A percentile compares a stretch with the other conserved stretches of the same genome.
phyloP scores from a whole-genome alignment of 2,797 vertebrate species.

The Potorous gilbertii region DNA sequence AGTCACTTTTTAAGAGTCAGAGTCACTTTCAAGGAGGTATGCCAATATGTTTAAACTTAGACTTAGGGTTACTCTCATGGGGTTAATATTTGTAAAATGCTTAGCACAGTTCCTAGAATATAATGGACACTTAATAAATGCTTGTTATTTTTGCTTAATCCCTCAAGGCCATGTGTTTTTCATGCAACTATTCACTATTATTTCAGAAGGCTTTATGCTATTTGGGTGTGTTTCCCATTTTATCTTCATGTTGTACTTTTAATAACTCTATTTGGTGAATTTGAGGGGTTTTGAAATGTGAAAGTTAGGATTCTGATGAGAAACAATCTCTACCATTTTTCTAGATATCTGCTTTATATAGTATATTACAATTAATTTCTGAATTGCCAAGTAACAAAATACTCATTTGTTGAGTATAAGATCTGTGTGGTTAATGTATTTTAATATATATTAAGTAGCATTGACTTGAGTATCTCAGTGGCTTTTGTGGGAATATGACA shows the following conservation, averaged over 20 bases:
- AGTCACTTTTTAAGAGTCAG: not conserved
- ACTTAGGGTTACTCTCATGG: not conserved
- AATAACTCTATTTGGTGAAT: not conserved
- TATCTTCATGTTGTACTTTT: not conserved
- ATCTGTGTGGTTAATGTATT: not conserved
- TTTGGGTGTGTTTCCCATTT: not conserved
- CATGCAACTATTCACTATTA: not conserved
- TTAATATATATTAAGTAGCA: not conserved
- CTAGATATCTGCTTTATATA: not conserved
- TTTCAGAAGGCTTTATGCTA: not conserved
- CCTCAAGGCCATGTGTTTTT: too few relatives aligned
- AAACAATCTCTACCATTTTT: not conserved
- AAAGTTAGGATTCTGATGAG: not conserved
- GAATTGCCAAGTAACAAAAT: conserved; percentile 15
- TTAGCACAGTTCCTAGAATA: not conserved
- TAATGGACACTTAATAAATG: not conserved
- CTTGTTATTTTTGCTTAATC: too few relatives aligned
- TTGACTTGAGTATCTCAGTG: not conserved
- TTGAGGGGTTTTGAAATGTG: not conserved
- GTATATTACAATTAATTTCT: not conserved
- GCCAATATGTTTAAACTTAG: not conserved
- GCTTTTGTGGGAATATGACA: conserved; percentile 26
- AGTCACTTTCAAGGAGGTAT: not conserved
- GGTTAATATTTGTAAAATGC: not conserved
- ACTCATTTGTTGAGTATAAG: not conserved